Evolutionary conservation across 1,140 invertebrate genomes (phyloP), one percentile per base, ranked within the genome.

Genomic region (Thrips palmi): DNA sequence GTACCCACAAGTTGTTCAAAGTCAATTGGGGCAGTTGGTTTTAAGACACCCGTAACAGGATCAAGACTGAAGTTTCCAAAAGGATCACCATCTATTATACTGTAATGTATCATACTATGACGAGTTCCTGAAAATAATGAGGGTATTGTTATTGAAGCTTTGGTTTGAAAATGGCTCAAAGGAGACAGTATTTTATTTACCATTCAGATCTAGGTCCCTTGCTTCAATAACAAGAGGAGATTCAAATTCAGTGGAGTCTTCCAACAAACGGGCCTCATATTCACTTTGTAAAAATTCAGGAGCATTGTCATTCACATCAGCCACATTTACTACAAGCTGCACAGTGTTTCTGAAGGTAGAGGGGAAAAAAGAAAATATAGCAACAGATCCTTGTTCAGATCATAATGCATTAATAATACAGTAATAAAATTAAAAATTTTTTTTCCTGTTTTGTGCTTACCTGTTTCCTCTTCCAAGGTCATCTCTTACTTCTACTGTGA

Each of bases 401-500:
- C 21, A 37, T 12, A 11, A 35, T 22, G 12, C 10, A 21, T 4
- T 2, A 4, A 10, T 35, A n/a, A n/a, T n/a, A n/a, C n/a, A 12
- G 17, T 27, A 7, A 27, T 37, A 22, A 12, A 15, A 27, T 10
- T 11, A 12, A 7, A 31, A 41, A 37, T 8, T 30, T 20, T 40
- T 24, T 20, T 24, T 30, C 22, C 14, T 39, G 19, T 19, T 48
- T 42, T 22, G 11, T 39, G 24, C 38, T 40, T 41, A 62, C 60
- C 77, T 65, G 56, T 88, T 86, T 33, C 88, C 89, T 46, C 70
- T 67, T 2, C 87, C 85, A 30, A 78, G 58, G 57, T 84, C 77
- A 54, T 96, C 89, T 45, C 84, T 64, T 0, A 88, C 89, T 56
- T 94, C 89, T 0, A 91, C 77, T 0, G 85, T 93, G 3, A 97